Evolutionary conservation across 2,797 vertebrate species (phyloP).

Genomic region (Spinus olivaceus): DNA sequence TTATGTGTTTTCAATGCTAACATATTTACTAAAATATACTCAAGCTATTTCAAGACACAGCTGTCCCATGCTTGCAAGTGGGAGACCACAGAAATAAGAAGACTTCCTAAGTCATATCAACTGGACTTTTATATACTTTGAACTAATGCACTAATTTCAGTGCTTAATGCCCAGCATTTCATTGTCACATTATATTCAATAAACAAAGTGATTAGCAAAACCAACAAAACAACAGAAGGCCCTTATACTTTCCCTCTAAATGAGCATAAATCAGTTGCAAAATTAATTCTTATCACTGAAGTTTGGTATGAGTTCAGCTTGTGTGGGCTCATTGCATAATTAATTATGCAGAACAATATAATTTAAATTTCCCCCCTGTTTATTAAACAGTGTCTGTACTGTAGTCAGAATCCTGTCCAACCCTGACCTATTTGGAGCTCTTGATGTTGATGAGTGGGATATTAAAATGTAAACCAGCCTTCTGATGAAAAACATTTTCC

Average conservation of each 20-base stretch:
- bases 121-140: background rate
- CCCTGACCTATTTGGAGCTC: background rate
- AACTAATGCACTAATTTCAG: background rate
- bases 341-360: background rate
- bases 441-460: background rate
- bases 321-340: background rate
- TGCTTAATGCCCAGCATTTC: background rate
- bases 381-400: background rate
- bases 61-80: background rate
- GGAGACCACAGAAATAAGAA: background rate
- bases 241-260: background rate
- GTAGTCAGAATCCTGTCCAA: background rate
- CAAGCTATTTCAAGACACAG: background rate
- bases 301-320: background rate
- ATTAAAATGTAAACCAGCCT: background rate
- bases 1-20: background rate
- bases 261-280: background rate
- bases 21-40: background rate
- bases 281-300: background rate
- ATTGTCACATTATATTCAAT: background rate
- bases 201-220: background rate
- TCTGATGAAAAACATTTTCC: background rate
- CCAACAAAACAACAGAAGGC: background rate
- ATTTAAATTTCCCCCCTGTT: background rate
- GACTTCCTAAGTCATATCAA: background rate